Conservation (phyloP, 2,113 vertebrate species). For the Hippolais icterina region DNA sequence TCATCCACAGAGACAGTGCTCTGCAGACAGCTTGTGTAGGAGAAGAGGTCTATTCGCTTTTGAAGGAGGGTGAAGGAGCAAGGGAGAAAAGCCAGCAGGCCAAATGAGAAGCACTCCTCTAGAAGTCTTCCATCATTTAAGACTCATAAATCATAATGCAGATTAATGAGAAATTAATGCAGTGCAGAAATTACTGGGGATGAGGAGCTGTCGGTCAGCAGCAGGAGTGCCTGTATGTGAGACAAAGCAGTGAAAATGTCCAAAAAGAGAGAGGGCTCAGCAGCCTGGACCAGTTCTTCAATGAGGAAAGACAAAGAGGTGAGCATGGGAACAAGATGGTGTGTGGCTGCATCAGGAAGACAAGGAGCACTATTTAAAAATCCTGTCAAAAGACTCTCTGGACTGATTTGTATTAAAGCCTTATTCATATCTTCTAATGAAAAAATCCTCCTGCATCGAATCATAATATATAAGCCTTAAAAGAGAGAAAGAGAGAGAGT, state of each 20-base stretch:
- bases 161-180: slow-evolving; percentile 67
- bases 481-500: not conserved
- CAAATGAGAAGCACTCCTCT: not conserved
- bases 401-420: slow-evolving; percentile 31
- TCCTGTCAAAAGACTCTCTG: slow-evolving; percentile 14
- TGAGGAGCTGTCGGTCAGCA: slow-evolving; percentile 53
- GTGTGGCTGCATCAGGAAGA: not conserved
- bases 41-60: not conserved
- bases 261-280: not conserved
- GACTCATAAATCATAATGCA: slow-evolving; percentile 45
- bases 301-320: slow-evolving; percentile 31
- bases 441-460: slow-evolving; percentile 48
- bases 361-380: slow-evolving; percentile 48
- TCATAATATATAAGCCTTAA: slow-evolving; percentile 16
- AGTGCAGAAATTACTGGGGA: slow-evolving; percentile 44
- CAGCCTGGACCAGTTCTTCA: slow-evolving; percentile 21
- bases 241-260: slow-evolving; percentile 27
- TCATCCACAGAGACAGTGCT: not conserved
- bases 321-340: slow-evolving; percentile 20
- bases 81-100: not conserved
- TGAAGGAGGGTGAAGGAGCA: not conserved
- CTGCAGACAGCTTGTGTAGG: not conserved
- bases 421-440: slow-evolving; percentile 31
- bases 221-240: not conserved
- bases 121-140: slow-evolving; percentile 51